A percentile compares a stretch with the other conserved stretches of the same genome.
phyloP scores from a whole-genome alignment of 2,888 invertebrate genomes.

The Strigamia maritima region DNA sequence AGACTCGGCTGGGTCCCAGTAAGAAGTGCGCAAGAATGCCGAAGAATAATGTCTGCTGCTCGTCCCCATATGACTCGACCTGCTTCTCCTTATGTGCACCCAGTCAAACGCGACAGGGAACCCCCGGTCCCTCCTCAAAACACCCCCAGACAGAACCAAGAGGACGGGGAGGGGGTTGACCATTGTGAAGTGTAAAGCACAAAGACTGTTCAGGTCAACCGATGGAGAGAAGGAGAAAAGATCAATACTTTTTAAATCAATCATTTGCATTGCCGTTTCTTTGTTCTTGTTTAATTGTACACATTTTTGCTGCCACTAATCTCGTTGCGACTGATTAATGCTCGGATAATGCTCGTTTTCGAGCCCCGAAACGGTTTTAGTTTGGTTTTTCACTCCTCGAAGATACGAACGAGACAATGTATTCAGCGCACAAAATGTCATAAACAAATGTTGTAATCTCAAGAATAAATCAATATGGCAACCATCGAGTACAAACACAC shows the following conservation, averaged over 20 bases:
- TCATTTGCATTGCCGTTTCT: constrained; percentile 20
- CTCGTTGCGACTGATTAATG: background rate
- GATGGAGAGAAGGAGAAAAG: constrained; percentile 24
- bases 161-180: background rate
- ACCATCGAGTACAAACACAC: constrained; percentile 10
- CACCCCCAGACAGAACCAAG: background rate
- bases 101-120: constrained; percentile 26
- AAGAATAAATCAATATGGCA: constrained; percentile 25
- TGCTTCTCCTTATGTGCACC: constrained; percentile 26
- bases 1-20: constrained; percentile 12
- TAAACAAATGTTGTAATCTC: constrained; percentile 22
- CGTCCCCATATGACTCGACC: constrained; percentile 22
- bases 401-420: background rate
- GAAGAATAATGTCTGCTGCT: constrained; percentile 24
- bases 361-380: background rate
- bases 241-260: constrained; percentile 28
- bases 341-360: background rate
- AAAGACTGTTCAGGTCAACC: constrained; percentile 23
- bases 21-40: constrained; percentile 13
- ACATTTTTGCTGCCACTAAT: background rate
- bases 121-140: constrained; percentile 18
- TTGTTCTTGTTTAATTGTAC: constrained; percentile 13
- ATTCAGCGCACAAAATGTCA: background rate
- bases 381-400: background rate
- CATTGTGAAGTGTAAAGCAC: constrained; percentile 3